Evolutionary conservation across 2,888 invertebrate genomes (phyloP).

Genomic region (Macroteleia sp.): DNA sequence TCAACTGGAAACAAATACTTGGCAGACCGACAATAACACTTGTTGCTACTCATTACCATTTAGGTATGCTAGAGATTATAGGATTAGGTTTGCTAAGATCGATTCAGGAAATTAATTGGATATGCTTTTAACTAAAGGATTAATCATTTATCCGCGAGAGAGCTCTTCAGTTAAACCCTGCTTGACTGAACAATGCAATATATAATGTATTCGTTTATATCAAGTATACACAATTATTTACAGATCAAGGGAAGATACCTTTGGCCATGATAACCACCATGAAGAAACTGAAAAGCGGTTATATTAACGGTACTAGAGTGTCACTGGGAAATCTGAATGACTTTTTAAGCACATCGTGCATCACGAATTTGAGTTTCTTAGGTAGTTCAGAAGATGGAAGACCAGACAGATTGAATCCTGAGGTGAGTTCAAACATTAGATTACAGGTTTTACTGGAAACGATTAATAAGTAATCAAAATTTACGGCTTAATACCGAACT

Average conservation of each 20-base stretch:
- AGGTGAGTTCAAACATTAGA: too few species aligned
- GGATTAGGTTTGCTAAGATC: constrained; percentile 18
- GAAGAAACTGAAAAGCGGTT: constrained; percentile 98
- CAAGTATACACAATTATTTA: too few species aligned
- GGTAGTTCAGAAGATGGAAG: constrained; percentile 96
- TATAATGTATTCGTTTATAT: too few species aligned
- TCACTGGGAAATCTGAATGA: constrained; percentile 97
- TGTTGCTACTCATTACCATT: constrained; percentile 92
- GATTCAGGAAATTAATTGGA: constrained; percentile 24
- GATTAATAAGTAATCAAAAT: too few species aligned
- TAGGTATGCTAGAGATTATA: constrained; percentile 87
- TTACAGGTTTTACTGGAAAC: too few species aligned
- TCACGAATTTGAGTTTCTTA: constrained; percentile 97
- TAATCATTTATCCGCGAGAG: too few species aligned
- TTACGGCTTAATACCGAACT: too few species aligned
- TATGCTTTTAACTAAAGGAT: constrained; percentile 14
- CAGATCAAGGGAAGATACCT: constrained; percentile 96
- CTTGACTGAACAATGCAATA: background rate
- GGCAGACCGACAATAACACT: constrained; percentile 97
- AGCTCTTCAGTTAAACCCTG: constrained; percentile 13
- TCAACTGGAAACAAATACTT: constrained; percentile 98
- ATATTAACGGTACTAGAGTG: constrained; percentile 99
- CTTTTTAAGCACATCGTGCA: constrained; percentile 98
- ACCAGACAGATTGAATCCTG: constrained; percentile 87
- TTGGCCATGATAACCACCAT: constrained; percentile 98